Conservation (phyloP, 2,888 invertebrate species). For the Taphrorychus bicolor region DNA sequence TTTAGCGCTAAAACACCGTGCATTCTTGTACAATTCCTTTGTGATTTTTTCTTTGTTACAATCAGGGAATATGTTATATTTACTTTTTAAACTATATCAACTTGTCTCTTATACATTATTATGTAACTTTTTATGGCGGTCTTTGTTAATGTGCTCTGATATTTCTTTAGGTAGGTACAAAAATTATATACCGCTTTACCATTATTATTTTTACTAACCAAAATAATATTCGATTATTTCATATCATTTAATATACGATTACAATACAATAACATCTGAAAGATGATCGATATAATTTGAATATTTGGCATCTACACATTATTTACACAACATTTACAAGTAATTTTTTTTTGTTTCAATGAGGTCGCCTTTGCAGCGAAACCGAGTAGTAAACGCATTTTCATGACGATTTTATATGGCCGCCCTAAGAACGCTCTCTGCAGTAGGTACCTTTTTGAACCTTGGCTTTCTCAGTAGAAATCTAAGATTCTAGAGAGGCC, state of each 20-base stretch:
- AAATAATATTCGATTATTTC: slow-evolving; percentile 1
- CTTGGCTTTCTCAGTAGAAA: too few species aligned
- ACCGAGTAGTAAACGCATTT: too few species aligned
- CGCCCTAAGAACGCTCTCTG: too few species aligned
- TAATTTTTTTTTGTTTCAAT: too few species aligned
- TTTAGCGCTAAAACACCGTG: slow-evolving; percentile 15
- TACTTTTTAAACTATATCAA: background rate
- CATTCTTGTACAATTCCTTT: slow-evolving; percentile 38
- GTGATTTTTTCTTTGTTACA: slow-evolving; percentile 32
- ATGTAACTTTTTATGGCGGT: background rate
- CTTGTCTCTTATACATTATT: background rate
- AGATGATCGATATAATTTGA: slow-evolving; percentile 14
- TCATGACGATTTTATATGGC: too few species aligned
- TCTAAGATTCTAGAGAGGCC: too few species aligned
- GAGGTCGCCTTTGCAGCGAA: too few species aligned
- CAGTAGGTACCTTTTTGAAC: too few species aligned
- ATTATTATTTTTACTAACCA: background rate
- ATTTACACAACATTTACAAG: slow-evolving; percentile 4
- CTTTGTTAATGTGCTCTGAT: background rate
- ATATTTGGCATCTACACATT: slow-evolving; percentile 32
- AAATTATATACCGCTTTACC: background rate
- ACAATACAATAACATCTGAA: background rate
- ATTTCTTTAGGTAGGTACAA: background rate
- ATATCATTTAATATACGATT: background rate
- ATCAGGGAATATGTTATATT: slow-evolving; percentile 11